A percentile compares a stretch with the other conserved stretches of the same genome.
Conservation (phyloP, 2,797 vertebrate genomes). For the Lacerta viridis region DNA sequence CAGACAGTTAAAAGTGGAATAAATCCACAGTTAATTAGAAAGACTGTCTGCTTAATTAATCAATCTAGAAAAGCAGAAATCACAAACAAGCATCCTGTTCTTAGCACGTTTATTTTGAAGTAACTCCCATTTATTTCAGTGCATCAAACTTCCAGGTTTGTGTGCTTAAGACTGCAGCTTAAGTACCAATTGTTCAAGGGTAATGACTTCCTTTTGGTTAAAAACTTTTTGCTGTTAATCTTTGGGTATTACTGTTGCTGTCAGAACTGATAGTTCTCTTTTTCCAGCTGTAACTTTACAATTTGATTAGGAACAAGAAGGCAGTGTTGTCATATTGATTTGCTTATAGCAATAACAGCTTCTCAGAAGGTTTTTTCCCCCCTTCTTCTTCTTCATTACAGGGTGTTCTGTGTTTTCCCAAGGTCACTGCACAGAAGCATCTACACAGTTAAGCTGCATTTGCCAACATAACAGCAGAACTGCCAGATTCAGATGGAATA, state of each 20-base stretch:
- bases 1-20: not conserved
- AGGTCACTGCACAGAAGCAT: slow-evolving; percentile 37
- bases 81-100: not conserved
- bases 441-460: not conserved
- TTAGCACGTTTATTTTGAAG: slow-evolving; percentile 8
- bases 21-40: not conserved
- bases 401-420: slow-evolving; percentile 11
- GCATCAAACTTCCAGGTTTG: not conserved
- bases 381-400: not conserved
- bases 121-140: not conserved
- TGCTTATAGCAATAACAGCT: not conserved
- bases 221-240: slow-evolving; percentile 8
- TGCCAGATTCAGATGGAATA: not conserved
- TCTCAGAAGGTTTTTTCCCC: not conserved
- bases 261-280: slow-evolving; percentile 2
- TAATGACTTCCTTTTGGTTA: not conserved
- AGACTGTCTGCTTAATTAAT: not conserved
- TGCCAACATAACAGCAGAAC: slow-evolving; percentile 23
- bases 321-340: not conserved
- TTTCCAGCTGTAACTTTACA: not conserved
- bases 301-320: slow-evolving; percentile 13
- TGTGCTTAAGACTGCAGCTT: not conserved
- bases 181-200: not conserved
- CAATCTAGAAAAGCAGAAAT: not conserved
- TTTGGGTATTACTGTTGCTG: slow-evolving; percentile 2